Evolutionary conservation across 37 sponge, comb jelly and placozoan genomes (phyloP).

Genomic region (Bolinopsis microptera): DNA sequence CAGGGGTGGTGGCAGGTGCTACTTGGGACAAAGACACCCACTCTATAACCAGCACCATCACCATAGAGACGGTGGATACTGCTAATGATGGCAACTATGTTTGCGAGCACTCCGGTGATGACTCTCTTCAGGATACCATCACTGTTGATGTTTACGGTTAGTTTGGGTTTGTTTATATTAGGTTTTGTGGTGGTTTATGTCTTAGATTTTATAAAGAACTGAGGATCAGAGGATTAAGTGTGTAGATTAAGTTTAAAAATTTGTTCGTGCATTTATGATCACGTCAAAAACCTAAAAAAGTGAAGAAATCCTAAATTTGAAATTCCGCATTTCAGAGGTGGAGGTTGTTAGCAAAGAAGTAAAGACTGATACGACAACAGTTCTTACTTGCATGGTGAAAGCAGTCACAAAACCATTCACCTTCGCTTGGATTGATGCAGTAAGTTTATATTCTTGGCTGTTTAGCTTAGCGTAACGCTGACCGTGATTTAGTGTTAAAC

Average conservation of each 20-base stretch:
- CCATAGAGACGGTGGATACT: not conserved
- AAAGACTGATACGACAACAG: not conserved
- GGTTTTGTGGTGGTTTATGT: not conserved
- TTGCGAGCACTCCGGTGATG: not conserved
- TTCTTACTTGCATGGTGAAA: not conserved
- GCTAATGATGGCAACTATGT: not conserved
- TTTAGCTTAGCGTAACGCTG: too few relatives aligned
- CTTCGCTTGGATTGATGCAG: conserved; percentile 16
- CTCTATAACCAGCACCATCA: not conserved
- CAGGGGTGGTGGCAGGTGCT: not conserved
- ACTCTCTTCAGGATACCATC: not conserved
- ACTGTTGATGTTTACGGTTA: not conserved
- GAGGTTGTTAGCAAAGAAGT: not conserved
- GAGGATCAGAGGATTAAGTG: too few relatives aligned
- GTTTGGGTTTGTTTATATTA: not conserved
- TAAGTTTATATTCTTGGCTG: too few relatives aligned
- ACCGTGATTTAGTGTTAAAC: too few relatives aligned
- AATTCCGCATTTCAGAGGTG: not conserved
- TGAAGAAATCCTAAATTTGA: too few relatives aligned
- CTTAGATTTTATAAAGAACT: too few relatives aligned
- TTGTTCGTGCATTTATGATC: too few relatives aligned
- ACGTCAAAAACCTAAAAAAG: too few relatives aligned
- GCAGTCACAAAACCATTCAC: not conserved
- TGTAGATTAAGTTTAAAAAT: too few relatives aligned
- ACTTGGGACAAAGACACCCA: not conserved